Evolutionary conservation across 2,888 invertebrate genomes (phyloP).

Genomic region (Malacosoma neustria): DNA sequence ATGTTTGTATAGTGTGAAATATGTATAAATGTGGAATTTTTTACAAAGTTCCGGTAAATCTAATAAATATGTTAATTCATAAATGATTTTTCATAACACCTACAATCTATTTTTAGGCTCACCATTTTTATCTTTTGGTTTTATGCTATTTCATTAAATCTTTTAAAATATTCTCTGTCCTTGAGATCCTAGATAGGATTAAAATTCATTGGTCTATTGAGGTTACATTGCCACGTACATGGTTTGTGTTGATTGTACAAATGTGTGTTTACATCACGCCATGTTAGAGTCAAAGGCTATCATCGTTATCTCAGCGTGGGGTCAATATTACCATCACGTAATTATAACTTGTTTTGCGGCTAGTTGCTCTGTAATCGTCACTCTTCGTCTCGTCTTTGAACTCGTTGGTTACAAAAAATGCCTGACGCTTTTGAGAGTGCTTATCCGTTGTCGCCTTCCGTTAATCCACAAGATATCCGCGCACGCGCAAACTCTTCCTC

Average conservation of each 20-base stretch:
- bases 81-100: too few relatives aligned
- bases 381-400: slow-evolving; percentile 22
- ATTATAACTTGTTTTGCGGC: slow-evolving; percentile 29
- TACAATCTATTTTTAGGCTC: too few relatives aligned
- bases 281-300: slow-evolving; percentile 30
- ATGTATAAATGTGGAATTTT: too few relatives aligned
- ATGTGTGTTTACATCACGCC: slow-evolving; percentile 44
- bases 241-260: slow-evolving; percentile 3
- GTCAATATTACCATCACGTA: slow-evolving; percentile 38
- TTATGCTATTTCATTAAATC: slow-evolving; percentile 6
- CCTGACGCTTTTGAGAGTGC: slow-evolving; percentile 74
- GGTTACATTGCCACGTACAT: too few relatives aligned
- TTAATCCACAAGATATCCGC: slow-evolving; percentile 70
- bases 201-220: too few relatives aligned
- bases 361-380: slow-evolving; percentile 18
- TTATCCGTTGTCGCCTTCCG: slow-evolving; percentile 66
- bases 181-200: too few relatives aligned
- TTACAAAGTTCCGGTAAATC: too few relatives aligned
- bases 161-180: slow-evolving; percentile 4
- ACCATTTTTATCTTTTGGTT: too few relatives aligned
- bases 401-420: slow-evolving; percentile 45
- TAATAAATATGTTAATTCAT: too few relatives aligned
- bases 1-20: too few relatives aligned
- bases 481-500: slow-evolving; percentile 74
- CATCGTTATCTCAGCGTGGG: slow-evolving; percentile 45